Percentiles rank a stretch among this genome's conserved stretches.
These are phyloP conservation scores for Drosophila lini DNA, from an alignment of 1,140 invertebrate species.

Conservation along the genomic window DNA sequence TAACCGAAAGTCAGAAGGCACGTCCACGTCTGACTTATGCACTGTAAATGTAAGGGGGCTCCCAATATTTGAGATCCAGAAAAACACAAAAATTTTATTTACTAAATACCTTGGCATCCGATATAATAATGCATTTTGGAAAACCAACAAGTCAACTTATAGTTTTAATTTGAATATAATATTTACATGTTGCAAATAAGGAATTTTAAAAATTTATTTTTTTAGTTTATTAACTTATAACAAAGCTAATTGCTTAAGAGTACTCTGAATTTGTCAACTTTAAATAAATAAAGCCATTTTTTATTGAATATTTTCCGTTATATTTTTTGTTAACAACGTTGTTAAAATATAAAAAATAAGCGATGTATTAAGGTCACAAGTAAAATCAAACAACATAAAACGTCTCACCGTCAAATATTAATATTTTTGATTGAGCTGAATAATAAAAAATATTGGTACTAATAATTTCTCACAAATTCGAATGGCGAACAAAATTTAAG, in stretches of 20 bases:
- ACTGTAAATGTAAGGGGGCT: conserved; percentile 5
- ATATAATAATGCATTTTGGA: background rate
- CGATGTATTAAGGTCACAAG: no score
- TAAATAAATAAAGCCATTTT: background rate
- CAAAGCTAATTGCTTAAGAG: background rate
- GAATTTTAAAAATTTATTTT: background rate
- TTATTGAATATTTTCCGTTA: background rate
- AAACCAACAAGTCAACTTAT: background rate
- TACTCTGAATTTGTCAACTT: background rate
- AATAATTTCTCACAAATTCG: no score
- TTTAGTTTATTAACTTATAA: background rate
- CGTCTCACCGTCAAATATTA: no score
- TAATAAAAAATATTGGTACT: no score
- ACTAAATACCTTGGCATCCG: no score
- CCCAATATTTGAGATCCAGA: no score
- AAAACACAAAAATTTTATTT: background rate
- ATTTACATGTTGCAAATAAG: no score
- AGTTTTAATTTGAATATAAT: background rate
- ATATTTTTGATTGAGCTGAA: no score
- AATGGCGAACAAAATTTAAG: no score
- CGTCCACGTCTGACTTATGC: conserved; percentile 11
- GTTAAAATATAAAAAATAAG: no score
- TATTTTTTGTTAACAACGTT: background rate
- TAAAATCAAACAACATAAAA: no score
- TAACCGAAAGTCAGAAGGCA: conserved; percentile 22